These are phyloP conservation scores for Hydrocynus forskahlii DNA, from an alignment of 2,797 vertebrate species.

Conservation along the genomic window DNA sequence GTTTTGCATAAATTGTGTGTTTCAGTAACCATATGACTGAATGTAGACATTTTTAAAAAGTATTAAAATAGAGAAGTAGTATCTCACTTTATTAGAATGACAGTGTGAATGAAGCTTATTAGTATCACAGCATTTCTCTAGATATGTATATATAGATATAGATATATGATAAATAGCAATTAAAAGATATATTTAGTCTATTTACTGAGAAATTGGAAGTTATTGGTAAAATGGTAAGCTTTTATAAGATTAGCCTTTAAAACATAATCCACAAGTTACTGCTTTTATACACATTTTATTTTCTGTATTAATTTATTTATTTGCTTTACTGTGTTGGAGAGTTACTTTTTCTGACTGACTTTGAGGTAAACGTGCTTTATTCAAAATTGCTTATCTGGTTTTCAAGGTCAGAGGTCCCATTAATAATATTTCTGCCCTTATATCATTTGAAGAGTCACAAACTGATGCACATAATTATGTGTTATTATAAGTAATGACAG, in stretches of 20 bases:
- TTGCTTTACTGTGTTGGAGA: background rate
- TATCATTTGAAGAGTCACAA: slow-evolving; percentile 18
- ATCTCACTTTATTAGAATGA: background rate
- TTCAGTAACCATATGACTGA: background rate
- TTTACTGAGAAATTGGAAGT: no score
- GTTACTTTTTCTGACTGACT: no score
- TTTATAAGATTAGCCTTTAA: background rate
- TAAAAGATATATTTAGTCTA: no score
- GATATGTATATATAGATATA: no score
- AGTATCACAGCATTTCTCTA: no score
- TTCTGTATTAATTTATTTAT: background rate
- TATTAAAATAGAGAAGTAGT: background rate
- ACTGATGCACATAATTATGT: background rate
- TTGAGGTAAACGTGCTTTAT: background rate
- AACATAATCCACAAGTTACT: background rate
- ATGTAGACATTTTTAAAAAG: background rate
- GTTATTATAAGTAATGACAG: background rate
- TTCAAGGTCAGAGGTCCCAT: slow-evolving; percentile 11
- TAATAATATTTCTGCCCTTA: slow-evolving; percentile 15
- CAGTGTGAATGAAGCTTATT: background rate
- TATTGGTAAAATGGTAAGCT: background rate
- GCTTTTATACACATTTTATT: background rate
- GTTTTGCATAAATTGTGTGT: background rate
- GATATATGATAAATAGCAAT: no score
- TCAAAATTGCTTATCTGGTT: background rate